Evolutionary conservation across 2,113 vertebrate species (phyloP).

Genomic region (Callospermophilus lateralis): DNA sequence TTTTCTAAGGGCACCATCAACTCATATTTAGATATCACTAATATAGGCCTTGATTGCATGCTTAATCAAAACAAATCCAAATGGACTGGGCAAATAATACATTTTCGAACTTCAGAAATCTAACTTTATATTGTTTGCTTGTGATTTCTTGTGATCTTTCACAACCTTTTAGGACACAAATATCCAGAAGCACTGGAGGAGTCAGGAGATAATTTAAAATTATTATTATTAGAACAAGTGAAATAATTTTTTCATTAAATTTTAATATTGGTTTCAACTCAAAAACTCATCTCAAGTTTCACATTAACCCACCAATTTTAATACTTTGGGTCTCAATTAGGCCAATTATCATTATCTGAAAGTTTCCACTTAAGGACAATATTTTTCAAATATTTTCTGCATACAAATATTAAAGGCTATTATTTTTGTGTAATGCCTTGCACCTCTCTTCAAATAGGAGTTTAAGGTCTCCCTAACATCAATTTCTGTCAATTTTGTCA

Average conservation of each 20-base stretch:
- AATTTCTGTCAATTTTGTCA: conserved; percentile 84
- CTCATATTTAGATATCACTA: not conserved
- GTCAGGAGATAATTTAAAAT: conserved; percentile 72
- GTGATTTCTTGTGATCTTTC: conserved; percentile 60
- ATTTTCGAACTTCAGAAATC: not conserved
- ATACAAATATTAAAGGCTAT: conserved; percentile 61
- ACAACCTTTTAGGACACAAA: conserved; percentile 66
- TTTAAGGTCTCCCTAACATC: conserved; percentile 75
- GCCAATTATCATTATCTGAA: conserved; percentile 59
- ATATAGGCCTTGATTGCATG: not conserved
- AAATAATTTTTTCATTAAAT: conserved; percentile 61
- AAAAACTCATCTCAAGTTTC: conserved; percentile 72
- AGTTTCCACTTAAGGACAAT: not conserved
- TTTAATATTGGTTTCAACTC: conserved; percentile 79
- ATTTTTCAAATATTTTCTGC: conserved; percentile 67
- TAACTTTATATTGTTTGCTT: conserved; percentile 58
- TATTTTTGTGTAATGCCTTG: conserved; percentile 74
- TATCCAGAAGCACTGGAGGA: conserved; percentile 73
- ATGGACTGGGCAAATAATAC: conserved; percentile 7
- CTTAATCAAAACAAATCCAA: conserved; percentile 12
- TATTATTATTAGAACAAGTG: not conserved
- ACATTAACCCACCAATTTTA: conserved; percentile 52
- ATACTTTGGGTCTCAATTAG: conserved; percentile 28
- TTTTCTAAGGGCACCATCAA: not conserved
- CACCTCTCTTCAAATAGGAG: conserved; percentile 76